Percentiles rank a stretch among this genome's conserved stretches.
Evolutionary conservation across 1,140 invertebrate genomes (phyloP).

Genomic region (Bemisia tabaci): DNA sequence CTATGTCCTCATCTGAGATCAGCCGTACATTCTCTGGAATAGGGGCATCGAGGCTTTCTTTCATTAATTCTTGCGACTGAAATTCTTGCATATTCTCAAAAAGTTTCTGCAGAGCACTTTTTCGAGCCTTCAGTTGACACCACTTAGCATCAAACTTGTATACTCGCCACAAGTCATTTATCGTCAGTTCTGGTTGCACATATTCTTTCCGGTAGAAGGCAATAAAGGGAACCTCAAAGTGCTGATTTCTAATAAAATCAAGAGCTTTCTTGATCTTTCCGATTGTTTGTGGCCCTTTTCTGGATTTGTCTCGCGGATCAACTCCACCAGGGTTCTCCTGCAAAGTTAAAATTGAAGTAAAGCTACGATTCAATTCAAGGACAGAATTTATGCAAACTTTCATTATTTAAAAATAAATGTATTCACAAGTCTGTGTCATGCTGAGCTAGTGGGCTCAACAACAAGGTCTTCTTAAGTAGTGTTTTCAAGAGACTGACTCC

Average conservation of each 20-base stretch:
- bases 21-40: constrained; percentile 67
- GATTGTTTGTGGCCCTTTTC: constrained; percentile 39
- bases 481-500: no score
- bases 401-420: no score
- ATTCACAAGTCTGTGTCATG: no score
- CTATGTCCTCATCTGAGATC: constrained; percentile 76
- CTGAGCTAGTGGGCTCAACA: no score
- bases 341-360: background rate
- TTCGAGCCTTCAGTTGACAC: constrained; percentile 82
- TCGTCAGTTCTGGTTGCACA: constrained; percentile 83
- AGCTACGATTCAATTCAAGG: no score
- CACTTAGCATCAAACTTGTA: constrained; percentile 95
- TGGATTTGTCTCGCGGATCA: constrained; percentile 20
- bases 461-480: no score
- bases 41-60: constrained; percentile 67
- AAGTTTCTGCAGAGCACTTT: constrained; percentile 64
- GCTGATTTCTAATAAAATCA: constrained; percentile 90
- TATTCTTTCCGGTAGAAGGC: constrained; percentile 98
- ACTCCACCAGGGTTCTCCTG: constrained; percentile 21
- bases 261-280: constrained; percentile 87
- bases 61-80: constrained; percentile 73
- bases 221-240: constrained; percentile 94
- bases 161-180: constrained; percentile 94
- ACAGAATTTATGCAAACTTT: no score
- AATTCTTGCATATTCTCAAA: constrained; percentile 88